Evolutionary conservation across 2,888 invertebrate genomes (phyloP).

Genomic region (Campoplex nolae): DNA sequence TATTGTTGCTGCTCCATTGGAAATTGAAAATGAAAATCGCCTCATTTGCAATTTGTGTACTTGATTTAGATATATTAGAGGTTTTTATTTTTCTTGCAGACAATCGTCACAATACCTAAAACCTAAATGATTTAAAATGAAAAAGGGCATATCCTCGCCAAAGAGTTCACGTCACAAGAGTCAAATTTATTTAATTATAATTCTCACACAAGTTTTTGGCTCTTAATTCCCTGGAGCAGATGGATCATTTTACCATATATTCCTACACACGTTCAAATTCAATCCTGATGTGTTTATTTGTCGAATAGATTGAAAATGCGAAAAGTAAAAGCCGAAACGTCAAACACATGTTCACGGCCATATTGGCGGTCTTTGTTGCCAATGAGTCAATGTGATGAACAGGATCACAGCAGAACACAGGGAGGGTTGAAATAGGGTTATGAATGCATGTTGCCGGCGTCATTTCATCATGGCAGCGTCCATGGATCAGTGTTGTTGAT

Average conservation of each 20-base stretch:
- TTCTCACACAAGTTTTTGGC: not conserved
- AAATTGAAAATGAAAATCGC: no score
- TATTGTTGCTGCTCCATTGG: no score
- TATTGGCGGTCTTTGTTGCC: no score
- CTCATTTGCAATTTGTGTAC: no score
- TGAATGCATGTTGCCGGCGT: constrained; percentile 47
- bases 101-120: no score
- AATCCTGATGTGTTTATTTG: not conserved
- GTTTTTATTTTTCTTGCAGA: no score
- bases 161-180: no score
- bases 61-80: no score
- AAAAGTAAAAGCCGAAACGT: not conserved
- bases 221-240: no score
- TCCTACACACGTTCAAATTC: not conserved
- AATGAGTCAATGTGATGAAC: not conserved
- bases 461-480: constrained; percentile 66
- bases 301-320: not conserved
- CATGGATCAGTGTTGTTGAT: constrained; percentile 51
- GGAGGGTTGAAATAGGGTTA: not conserved
- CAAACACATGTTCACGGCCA: not conserved
- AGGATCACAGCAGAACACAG: not conserved
- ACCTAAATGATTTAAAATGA: no score
- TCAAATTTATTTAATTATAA: not conserved
- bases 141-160: no score
- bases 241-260: no score